Evolutionary conservation across 2,797 vertebrate genomes (phyloP).

Genomic region (Gorsachius magnificus): DNA sequence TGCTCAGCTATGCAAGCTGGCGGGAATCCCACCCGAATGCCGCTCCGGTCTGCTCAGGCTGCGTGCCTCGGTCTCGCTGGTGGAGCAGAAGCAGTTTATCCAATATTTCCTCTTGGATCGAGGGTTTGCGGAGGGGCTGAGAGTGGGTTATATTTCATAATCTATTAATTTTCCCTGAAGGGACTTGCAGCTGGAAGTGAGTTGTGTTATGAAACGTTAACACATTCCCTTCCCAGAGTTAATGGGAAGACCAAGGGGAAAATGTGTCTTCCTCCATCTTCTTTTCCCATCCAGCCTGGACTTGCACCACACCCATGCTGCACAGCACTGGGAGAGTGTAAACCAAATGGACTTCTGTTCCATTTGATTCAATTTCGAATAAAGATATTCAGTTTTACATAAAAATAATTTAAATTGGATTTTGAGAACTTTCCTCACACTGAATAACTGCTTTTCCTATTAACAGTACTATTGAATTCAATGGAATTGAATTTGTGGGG

Average conservation of each 20-base stretch:
- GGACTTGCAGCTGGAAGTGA: neutral
- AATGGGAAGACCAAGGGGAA: neutral
- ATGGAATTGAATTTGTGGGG: neutral
- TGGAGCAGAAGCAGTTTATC: neutral
- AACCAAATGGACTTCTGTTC: neutral
- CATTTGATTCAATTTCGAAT: neutral
- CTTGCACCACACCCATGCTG: neutral
- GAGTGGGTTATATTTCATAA: neutral
- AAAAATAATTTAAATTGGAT: neutral
- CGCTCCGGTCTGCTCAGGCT: neutral
- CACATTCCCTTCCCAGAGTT: neutral
- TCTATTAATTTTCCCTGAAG: neutral
- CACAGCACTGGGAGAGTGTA: neutral
- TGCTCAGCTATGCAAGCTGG: neutral
- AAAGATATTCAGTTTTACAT: neutral
- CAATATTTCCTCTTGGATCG: neutral
- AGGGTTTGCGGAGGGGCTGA: neutral
- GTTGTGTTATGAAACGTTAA: neutral
- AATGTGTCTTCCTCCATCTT: neutral
- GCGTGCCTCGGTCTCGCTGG: neutral
- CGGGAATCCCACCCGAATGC: fast-evolving
- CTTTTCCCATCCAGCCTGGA: neutral
- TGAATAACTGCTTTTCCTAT: neutral
- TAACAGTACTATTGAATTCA: neutral
- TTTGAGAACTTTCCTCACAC: neutral